Conservation (phyloP, 2,797 vertebrate genomes). For the Ara ararauna region DNA sequence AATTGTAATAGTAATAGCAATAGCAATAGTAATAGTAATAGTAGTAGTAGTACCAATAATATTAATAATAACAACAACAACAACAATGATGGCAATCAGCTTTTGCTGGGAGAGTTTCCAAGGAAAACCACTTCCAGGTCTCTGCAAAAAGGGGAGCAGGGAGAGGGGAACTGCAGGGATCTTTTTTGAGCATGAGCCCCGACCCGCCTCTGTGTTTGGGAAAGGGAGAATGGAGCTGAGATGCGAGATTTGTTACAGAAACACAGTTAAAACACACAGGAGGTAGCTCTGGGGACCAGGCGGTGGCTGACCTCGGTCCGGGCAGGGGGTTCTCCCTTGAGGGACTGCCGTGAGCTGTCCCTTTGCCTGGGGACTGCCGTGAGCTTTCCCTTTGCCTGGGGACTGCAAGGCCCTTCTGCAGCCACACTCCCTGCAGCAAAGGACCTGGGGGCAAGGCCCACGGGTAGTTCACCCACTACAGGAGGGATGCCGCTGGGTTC, state of each 20-base stretch:
- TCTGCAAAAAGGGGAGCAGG: neutral
- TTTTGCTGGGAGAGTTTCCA: neutral
- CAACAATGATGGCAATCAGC: neutral
- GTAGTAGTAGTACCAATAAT: neutral
- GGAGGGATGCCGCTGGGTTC: accelerated
- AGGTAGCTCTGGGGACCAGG: neutral
- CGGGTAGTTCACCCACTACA: neutral
- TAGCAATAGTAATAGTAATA: neutral
- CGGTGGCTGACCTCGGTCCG: accelerated
- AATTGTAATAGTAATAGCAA: neutral
- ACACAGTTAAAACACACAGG: accelerated
- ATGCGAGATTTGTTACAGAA: neutral
- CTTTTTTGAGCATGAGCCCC: neutral
- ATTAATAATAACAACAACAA: neutral
- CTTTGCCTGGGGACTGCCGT: accelerated
- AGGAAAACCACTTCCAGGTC: neutral
- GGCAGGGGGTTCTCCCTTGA: neutral
- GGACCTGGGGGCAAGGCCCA: neutral
- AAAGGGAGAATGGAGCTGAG: accelerated
- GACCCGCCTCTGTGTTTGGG: accelerated
- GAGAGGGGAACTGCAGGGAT: neutral
- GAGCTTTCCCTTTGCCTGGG: neutral
- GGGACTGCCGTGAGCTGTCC: neutral
- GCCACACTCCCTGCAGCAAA: neutral
- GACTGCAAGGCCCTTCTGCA: neutral